A percentile compares a stretch with the other conserved stretches of the same genome.
Conservation (phyloP, 2,888 invertebrate species). For the Omphaloscelis lunosa region DNA sequence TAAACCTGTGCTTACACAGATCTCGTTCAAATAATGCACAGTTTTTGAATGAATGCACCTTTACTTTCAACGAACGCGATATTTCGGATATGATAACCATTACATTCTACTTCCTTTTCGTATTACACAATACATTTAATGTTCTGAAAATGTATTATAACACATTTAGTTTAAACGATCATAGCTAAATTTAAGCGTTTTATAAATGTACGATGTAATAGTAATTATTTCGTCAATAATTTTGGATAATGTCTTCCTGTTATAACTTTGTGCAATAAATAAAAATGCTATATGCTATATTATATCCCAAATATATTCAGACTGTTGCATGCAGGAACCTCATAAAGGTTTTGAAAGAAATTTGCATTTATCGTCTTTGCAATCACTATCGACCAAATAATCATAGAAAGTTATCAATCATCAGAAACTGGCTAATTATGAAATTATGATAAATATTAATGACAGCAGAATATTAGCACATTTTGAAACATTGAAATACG, state of each 20-base stretch:
- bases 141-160: not conserved
- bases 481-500: not conserved
- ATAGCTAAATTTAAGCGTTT: not conserved
- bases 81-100: conserved; percentile 24
- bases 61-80: not conserved
- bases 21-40: too few relatives aligned
- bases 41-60: not conserved
- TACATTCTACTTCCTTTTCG: conserved; percentile 24
- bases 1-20: too few relatives aligned
- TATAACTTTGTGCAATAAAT: not conserved
- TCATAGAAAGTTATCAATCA: not conserved
- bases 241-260: conserved; percentile 9
- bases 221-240: not conserved
- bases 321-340: not conserved
- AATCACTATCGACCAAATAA: not conserved
- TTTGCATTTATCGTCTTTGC: not conserved
- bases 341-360: not conserved
- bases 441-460: not conserved
- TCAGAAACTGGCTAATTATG: not conserved
- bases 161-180: conserved; percentile 1
- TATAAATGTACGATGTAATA: not conserved
- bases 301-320: not conserved
- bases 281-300: not conserved
- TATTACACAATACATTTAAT: conserved; percentile 32
- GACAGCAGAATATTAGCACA: not conserved